These are phyloP conservation scores for Molossus alvarezi DNA, from an alignment of 2,797 vertebrate species.

Conservation along the genomic window DNA sequence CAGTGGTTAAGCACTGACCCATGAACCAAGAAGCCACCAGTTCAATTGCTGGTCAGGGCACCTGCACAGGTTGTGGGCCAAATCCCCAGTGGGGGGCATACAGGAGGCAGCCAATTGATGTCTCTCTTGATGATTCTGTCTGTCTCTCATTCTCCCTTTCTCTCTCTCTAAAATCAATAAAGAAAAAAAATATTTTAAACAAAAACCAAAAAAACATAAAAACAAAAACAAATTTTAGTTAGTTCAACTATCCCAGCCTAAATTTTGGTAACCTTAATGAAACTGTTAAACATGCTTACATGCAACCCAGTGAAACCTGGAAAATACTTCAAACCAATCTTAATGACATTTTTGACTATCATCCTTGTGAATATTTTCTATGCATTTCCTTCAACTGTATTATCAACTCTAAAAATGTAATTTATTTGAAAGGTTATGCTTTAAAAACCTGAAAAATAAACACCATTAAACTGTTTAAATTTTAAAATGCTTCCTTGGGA, in stretches of 20 bases:
- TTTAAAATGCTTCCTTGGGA: slow-evolving; percentile 19
- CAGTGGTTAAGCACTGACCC: no score
- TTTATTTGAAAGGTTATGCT: slow-evolving; percentile 41
- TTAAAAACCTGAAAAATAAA: slow-evolving; percentile 42
- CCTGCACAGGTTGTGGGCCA: no score
- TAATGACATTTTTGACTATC: slow-evolving; percentile 34
- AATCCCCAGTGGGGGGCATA: no score
- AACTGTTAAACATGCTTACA: slow-evolving; percentile 57
- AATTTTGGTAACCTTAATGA: slow-evolving; percentile 35
- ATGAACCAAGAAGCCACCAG: no score
- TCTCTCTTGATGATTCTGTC: no score
- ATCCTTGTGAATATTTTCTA: slow-evolving; percentile 58
- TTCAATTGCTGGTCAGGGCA: no score
- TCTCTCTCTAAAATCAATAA: no score
- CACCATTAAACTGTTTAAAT: neutral
- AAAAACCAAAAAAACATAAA: no score
- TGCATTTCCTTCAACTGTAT: slow-evolving; percentile 14
- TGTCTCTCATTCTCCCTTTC: no score
- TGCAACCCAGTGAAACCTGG: slow-evolving; percentile 24
- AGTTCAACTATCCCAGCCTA: neutral
- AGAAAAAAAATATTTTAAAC: no score
- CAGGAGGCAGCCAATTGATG: no score
- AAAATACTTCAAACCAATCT: slow-evolving; percentile 55
- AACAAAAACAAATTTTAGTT: no score
- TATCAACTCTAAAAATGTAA: slow-evolving; percentile 54